Conservation (phyloP, 2,888 invertebrate species). For the Eupithecia vulgata region DNA sequence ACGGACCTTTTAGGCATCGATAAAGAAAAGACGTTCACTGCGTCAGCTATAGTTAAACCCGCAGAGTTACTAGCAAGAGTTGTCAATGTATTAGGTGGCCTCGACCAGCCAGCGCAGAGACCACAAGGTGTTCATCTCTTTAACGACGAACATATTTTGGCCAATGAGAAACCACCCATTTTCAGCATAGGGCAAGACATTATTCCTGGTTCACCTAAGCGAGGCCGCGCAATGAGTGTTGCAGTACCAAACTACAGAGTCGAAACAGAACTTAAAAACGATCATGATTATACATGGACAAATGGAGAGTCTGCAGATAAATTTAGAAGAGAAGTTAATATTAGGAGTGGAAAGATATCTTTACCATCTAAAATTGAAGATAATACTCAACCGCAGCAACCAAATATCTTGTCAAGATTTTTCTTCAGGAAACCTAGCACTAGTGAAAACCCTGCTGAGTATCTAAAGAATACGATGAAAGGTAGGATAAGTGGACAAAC, state of each 20-base stretch:
- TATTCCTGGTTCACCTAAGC: slow-evolving; percentile 66
- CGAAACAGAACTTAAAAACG: slow-evolving; percentile 66
- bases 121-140: slow-evolving; percentile 87
- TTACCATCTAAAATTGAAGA: slow-evolving; percentile 61
- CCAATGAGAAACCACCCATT: slow-evolving; percentile 85
- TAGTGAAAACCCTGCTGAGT: slow-evolving; percentile 67
- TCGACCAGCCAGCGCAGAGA: slow-evolving; percentile 73
- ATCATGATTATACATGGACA: slow-evolving; percentile 87
- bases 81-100: slow-evolving; percentile 89
- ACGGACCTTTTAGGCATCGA: slow-evolving; percentile 91
- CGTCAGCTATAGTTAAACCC: slow-evolving; percentile 88
- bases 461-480: slow-evolving; percentile 69
- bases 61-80: slow-evolving; percentile 90
- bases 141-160: slow-evolving; percentile 89
- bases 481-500: slow-evolving; percentile 64
- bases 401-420: slow-evolving; percentile 65
- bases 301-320: slow-evolving; percentile 86
- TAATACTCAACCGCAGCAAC: slow-evolving; percentile 54
- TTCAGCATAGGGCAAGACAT: slow-evolving; percentile 84
- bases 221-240: slow-evolving; percentile 87
- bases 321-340: slow-evolving; percentile 80
- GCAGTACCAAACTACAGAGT: slow-evolving; percentile 77
- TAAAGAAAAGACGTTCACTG: slow-evolving; percentile 89
- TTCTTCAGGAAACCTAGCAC: slow-evolving; percentile 68
- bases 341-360: slow-evolving; percentile 74